phyloP scores from a whole-genome alignment of 2,888 invertebrate species.

The Harmothoe impar region DNA sequence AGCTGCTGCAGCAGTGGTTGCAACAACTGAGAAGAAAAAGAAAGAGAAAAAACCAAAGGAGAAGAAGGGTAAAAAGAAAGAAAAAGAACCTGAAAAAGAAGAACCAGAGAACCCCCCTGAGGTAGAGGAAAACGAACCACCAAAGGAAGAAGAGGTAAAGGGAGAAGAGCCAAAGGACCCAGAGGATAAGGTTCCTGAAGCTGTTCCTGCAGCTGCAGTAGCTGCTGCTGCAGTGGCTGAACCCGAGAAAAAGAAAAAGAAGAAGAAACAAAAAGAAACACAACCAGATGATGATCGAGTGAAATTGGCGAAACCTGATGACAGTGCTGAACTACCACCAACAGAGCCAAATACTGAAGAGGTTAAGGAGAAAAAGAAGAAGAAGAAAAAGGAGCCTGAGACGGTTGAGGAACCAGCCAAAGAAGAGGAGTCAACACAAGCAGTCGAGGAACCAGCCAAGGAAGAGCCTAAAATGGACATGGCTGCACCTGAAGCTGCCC shows the following conservation, averaged over 20 bases:
- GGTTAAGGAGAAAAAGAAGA: background rate
- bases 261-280: slow-evolving; percentile 2
- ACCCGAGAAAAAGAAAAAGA: background rate
- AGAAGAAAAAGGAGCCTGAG: background rate
- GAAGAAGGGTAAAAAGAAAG: slow-evolving; percentile 32
- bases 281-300: slow-evolving; percentile 35
- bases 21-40: background rate
- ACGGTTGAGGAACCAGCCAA: background rate
- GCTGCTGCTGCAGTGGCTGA: background rate
- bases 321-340: background rate
- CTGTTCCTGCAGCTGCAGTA: background rate
- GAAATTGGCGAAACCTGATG: slow-evolving; percentile 25
- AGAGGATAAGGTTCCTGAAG: background rate
- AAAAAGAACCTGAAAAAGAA: no score
- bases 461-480: background rate
- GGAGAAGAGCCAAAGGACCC: background rate
- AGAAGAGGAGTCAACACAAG: background rate
- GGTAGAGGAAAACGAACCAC: no score
- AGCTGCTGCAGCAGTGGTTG: background rate
- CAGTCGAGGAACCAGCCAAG: no score
- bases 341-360: background rate
- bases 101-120: no score
- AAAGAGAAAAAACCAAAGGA: background rate
- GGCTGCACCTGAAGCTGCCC: background rate
- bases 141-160: background rate